Percentiles rank a stretch among this genome's conserved stretches.
These are phyloP conservation scores for Pogonophryne albipinna DNA, from an alignment of 2,797 vertebrate species.

Conservation along the genomic window DNA sequence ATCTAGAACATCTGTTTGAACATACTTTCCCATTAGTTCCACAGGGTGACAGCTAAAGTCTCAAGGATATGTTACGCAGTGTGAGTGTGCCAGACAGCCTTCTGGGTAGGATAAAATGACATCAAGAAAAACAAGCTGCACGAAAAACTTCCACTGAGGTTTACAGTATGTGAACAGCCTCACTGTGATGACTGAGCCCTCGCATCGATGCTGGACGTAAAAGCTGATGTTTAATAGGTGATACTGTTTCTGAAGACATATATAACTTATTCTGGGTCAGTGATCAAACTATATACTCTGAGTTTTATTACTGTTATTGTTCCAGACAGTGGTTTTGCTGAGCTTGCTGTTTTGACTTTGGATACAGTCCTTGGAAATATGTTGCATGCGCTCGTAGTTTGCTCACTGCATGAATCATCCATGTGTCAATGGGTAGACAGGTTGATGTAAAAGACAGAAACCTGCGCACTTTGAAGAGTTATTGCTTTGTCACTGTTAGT, in stretches of 20 bases:
- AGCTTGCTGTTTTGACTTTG: constrained; percentile 24
- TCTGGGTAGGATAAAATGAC: constrained; percentile 42
- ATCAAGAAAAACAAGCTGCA: constrained; percentile 41
- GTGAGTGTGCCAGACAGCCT: constrained; percentile 28
- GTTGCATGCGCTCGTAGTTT: constrained; percentile 3
- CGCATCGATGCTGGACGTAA: constrained; percentile 8
- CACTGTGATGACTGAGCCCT: neutral
- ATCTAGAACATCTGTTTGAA: constrained; percentile 65
- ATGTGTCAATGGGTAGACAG: constrained; percentile 23
- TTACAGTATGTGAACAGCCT: constrained; percentile 17
- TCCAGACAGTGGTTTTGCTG: constrained; percentile 45
- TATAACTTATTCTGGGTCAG: constrained; percentile 30
- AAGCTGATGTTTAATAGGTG: constrained; percentile 36
- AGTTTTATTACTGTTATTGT: constrained; percentile 59
- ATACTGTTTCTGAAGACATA: constrained; percentile 39
- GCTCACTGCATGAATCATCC: constrained; percentile 18
- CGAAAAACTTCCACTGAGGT: constrained; percentile 24
- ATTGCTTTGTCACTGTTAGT: constrained; percentile 26
- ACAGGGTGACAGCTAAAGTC: constrained; percentile 47
- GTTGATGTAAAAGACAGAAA: constrained; percentile 18
- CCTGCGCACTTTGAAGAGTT: neutral
- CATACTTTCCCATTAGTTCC: constrained; percentile 50
- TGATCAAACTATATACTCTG: constrained; percentile 43
- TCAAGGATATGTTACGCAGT: constrained; percentile 36
- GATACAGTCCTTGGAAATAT: constrained; percentile 33